Percentiles rank a stretch among this genome's conserved stretches.
phyloP scores from a whole-genome alignment of 1,140 invertebrate species.

The Brachystomella parvula region DNA sequence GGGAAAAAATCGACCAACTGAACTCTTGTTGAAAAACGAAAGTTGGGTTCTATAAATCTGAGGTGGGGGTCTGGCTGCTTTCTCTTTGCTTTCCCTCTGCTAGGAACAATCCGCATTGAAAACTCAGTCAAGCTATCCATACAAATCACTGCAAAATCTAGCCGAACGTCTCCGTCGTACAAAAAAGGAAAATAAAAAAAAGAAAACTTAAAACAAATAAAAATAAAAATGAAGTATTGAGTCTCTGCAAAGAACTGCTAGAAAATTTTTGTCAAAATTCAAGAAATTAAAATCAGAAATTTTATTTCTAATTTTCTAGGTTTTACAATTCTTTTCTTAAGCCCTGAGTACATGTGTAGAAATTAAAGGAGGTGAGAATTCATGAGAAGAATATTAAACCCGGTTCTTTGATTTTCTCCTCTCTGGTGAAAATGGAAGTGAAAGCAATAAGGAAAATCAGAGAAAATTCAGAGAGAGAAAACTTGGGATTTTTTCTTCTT shows the following conservation, averaged over 20 bases:
- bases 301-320: too few relatives aligned
- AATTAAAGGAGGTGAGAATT: background rate
- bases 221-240: too few relatives aligned
- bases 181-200: background rate
- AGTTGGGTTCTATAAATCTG: background rate
- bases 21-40: background rate
- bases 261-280: too few relatives aligned
- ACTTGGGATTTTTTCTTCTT: background rate
- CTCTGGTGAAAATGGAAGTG: background rate
- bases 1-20: conserved; percentile 3
- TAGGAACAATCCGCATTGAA: background rate
- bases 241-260: too few relatives aligned
- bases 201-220: too few relatives aligned
- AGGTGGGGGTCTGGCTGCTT: background rate
- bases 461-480: background rate
- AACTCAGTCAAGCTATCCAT: conserved; percentile 8
- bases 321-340: too few relatives aligned
- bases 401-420: background rate
- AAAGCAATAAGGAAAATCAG: too few relatives aligned
- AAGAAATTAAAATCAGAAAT: too few relatives aligned
- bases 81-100: too few relatives aligned
- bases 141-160: conserved; percentile 3
- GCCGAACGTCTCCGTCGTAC: background rate
- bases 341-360: background rate
- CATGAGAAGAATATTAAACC: background rate